A percentile compares a stretch with the other conserved stretches of the same genome.
phyloP scores from a whole-genome alignment of 2,888 invertebrate species.

The Coleophora flavipennella region DNA sequence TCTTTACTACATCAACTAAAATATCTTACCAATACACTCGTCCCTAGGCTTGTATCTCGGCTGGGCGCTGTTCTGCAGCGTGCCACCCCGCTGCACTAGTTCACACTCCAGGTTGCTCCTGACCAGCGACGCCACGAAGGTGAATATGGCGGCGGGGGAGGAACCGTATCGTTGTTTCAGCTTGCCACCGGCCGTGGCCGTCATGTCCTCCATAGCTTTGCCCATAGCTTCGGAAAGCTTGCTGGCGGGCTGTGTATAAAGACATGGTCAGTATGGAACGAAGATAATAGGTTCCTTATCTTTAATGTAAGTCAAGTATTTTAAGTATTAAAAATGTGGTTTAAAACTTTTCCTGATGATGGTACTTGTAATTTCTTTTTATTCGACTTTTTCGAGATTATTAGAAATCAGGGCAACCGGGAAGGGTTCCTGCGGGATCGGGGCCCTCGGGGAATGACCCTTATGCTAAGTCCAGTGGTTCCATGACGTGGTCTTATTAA shows the following conservation, averaged over 20 bases:
- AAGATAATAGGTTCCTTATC: too few species aligned
- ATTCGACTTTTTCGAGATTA: too few species aligned
- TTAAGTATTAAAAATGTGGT: too few species aligned
- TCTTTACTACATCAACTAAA: too few species aligned
- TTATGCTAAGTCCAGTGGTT: too few species aligned
- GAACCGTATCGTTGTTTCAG: slow-evolving; percentile 78
- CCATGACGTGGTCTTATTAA: too few species aligned
- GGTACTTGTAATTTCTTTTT: not conserved
- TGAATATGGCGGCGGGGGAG: slow-evolving; percentile 76
- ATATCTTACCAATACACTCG: slow-evolving; percentile 79
- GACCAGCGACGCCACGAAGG: slow-evolving; percentile 91
- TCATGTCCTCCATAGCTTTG: slow-evolving; percentile 95
- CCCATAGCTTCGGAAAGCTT: slow-evolving; percentile 90
- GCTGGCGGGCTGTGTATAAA: slow-evolving; percentile 75
- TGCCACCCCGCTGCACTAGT: slow-evolving; percentile 90
- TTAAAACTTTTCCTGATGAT: too few species aligned
- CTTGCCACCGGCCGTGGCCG: slow-evolving; percentile 87
- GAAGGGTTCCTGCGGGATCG: too few species aligned
- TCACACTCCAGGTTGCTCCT: slow-evolving; percentile 95
- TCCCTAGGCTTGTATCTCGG: slow-evolving; percentile 81
- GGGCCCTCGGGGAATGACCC: too few species aligned
- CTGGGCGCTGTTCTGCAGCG: slow-evolving; percentile 50
- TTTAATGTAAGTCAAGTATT: too few species aligned
- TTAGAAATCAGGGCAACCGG: not conserved
- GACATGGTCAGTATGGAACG: too few species aligned